Base-by-base conservation (phyloP, 2,797 vertebrate genomes). In the Oryzias dopingdopingensis region DNA sequence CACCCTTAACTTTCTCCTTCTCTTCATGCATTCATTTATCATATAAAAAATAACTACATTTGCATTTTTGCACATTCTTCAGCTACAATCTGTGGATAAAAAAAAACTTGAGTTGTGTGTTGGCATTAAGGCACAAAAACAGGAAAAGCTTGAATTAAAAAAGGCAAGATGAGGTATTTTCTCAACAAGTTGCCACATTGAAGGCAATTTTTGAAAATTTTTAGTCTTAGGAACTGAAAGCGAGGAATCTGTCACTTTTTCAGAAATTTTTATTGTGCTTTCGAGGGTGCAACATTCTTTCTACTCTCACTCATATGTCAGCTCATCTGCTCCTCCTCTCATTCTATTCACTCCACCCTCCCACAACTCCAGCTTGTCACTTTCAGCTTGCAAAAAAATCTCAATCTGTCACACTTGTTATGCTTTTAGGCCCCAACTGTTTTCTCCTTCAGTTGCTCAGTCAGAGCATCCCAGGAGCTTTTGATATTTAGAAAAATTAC, bases 11-110 rank as follows among this genome's bases (percentile, higher is more conserved):
- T 55, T 59, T 72, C 49, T 45, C 41, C 53, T 23, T 16, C 7
- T 16, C 40, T 44, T 47, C 6, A 49, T 43, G 15, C 57, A 74
- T 79, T 80, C 76, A 54, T 68, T 42, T 56, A 68, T 68, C 17
- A 56, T 50, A 70, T 79, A 47, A 70, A 68, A 37, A 70, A 53
- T 42, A 14, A 52, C 29, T 14, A 7, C 32, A 42, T 61, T 4
- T 15, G 15, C 16, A 17, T 49, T 16, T 32, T n/a, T 26, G 14
- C 40, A 42, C 13, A 41, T 15, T 20, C 0, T 23, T 48, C 12
- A 59, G 16, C 32, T 52, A 17, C 23, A 22, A 56, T 40, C 17
- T 22, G 18, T 24, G 18, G 41, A 22, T 7, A 46, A 62, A 13
- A 37, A 37, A 55, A 56, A 26, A 37, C 14, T 3, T 37, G 32